These are phyloP conservation scores for Dascillus cervinus DNA, from an alignment of 2,888 invertebrate species.

Conservation along the genomic window DNA sequence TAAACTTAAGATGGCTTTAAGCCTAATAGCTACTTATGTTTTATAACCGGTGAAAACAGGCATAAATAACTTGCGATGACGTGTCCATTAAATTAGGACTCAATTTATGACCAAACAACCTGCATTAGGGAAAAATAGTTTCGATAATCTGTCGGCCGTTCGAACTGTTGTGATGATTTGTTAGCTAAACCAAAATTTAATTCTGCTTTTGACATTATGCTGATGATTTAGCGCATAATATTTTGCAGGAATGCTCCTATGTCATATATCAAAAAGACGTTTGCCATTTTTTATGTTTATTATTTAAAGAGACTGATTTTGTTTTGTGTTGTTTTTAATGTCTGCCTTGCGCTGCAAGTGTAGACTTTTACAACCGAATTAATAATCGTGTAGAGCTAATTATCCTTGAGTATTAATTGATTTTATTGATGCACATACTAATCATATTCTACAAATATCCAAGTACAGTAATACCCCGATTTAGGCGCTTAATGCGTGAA, in stretches of 20 bases:
- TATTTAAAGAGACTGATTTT: too few species aligned
- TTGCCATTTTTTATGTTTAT: constrained; percentile 11
- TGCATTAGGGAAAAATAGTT: constrained; percentile 31
- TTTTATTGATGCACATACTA: too few species aligned
- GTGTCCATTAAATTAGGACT: constrained; percentile 38
- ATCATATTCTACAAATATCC: too few species aligned
- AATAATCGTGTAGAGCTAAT: too few species aligned
- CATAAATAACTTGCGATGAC: constrained; percentile 35
- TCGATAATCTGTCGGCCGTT: constrained; percentile 14
- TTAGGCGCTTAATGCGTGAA: too few species aligned
- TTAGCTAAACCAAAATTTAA: constrained; percentile 6
- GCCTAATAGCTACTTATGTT: constrained; percentile 38
- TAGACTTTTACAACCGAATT: too few species aligned
- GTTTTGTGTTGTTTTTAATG: too few species aligned
- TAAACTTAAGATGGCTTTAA: constrained; percentile 22
- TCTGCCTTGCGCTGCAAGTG: too few species aligned
- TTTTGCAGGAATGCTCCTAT: constrained; percentile 16
- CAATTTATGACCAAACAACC: constrained; percentile 33
- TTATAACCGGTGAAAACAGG: constrained; percentile 36
- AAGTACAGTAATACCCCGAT: too few species aligned
- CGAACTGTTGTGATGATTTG: background rate
- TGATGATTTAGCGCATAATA: constrained; percentile 22
- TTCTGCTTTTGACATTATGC: constrained; percentile 12
- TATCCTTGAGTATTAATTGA: too few species aligned
- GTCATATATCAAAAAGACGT: constrained; percentile 15